phyloP scores from a whole-genome alignment of 2,888 invertebrate genomes.

The Cephus rjabovi region DNA sequence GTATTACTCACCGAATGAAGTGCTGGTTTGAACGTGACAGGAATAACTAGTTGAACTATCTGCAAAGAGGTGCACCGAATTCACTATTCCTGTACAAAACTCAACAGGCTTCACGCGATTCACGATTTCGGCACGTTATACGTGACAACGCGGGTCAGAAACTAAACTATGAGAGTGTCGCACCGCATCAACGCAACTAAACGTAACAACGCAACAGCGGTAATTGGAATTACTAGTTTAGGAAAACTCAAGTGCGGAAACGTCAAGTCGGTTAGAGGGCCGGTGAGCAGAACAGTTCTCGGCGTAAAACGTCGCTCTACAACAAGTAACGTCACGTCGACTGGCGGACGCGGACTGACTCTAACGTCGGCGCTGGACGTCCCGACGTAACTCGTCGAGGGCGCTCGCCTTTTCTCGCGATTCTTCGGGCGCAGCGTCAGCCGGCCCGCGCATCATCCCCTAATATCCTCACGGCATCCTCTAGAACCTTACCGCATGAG shows the following conservation, averaged over 20 bases:
- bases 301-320: neutral
- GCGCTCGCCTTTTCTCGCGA: conserved; percentile 45
- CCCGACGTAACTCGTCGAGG: conserved; percentile 31
- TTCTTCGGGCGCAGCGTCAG: conserved; percentile 40
- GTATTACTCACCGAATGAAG: conserved; percentile 3
- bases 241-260: neutral
- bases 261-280: neutral
- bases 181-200: neutral
- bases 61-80: neutral
- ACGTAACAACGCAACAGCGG: neutral
- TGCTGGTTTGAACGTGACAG: neutral
- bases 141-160: neutral
- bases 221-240: neutral
- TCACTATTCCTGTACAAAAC: neutral
- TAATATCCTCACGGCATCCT: conserved; percentile 34
- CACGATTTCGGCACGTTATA: neutral
- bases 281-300: conserved; percentile 11
- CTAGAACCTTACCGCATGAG: conserved; percentile 3
- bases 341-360: conserved; percentile 26
- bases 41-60: neutral
- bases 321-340: conserved; percentile 20
- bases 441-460: conserved; percentile 48
- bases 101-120: neutral
- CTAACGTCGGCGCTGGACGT: conserved; percentile 26
- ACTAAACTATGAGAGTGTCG: conserved; percentile 8